Evolutionary conservation across 1,140 invertebrate species (phyloP).

Genomic region (Notospermus geniculatus): DNA sequence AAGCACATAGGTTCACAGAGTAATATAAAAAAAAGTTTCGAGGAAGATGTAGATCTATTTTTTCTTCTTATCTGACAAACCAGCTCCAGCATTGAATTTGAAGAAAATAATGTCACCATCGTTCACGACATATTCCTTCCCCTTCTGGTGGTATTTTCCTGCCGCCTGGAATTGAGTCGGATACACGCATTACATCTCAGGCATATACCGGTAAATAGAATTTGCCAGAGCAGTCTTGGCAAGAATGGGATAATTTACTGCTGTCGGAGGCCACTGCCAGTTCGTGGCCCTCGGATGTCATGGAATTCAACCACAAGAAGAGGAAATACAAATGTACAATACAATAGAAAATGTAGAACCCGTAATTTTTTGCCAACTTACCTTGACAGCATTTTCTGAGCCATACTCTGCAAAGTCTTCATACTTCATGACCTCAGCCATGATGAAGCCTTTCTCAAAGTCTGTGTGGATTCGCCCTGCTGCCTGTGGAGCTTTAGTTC

Average conservation of each 20-base stretch:
- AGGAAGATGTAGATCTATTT: slow-evolving; percentile 21
- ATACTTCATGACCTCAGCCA: slow-evolving; percentile 99
- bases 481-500: slow-evolving; percentile 96
- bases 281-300: no score
- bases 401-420: slow-evolving; percentile 97
- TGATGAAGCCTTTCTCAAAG: slow-evolving; percentile 99
- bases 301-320: no score
- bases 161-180: slow-evolving; percentile 66
- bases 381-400: slow-evolving; percentile 83
- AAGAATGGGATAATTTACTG: no score
- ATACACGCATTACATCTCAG: no score
- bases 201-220: no score
- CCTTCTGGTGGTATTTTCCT: slow-evolving; percentile 98
- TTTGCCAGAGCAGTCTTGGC: no score
- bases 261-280: no score
- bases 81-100: slow-evolving; percentile 99
- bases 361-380: no score
- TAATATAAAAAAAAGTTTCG: no score
- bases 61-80: slow-evolving; percentile 61
- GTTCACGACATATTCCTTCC: slow-evolving; percentile 87
- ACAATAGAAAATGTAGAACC: no score
- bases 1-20: no score
- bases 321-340: no score
- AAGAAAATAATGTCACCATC: slow-evolving; percentile 99
- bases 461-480: slow-evolving; percentile 98